Evolutionary conservation across 2,113 vertebrate species (phyloP).

Genomic region (Colistium nudipinnis): DNA sequence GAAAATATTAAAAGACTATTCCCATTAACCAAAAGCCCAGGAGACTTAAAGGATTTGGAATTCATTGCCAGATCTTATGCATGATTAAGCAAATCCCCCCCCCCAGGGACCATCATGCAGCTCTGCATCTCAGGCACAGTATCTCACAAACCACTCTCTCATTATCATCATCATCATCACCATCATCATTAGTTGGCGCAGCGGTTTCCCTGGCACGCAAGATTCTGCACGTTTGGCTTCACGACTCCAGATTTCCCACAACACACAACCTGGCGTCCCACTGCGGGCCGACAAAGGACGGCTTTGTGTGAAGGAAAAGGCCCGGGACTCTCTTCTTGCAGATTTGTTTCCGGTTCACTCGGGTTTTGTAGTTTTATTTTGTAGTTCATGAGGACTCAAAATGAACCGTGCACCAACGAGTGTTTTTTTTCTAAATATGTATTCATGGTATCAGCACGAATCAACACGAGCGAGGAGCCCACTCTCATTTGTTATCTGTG

Average conservation of each 20-base stretch:
- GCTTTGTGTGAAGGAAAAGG: conserved; percentile 56
- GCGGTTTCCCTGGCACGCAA: conserved; percentile 4
- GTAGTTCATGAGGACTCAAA: no score
- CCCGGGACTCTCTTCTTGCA: no score
- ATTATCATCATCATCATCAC: no score
- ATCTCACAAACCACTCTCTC: conserved; percentile 21
- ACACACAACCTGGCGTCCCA: conserved; percentile 48
- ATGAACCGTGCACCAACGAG: not conserved
- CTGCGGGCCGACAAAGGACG: conserved; percentile 63
- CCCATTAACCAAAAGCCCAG: conserved; percentile 56
- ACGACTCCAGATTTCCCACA: conserved; percentile 42
- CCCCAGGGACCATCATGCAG: conserved; percentile 53
- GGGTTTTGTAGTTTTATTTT: no score
- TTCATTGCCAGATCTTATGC: conserved; percentile 72
- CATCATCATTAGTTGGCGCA: conserved; percentile 9
- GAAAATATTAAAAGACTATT: conserved; percentile 64
- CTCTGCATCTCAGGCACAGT: conserved; percentile 42
- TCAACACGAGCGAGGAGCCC: not conserved
- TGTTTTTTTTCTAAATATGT: not conserved
- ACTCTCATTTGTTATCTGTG: conserved; percentile 5
- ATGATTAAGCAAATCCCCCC: conserved; percentile 75
- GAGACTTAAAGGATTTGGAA: conserved; percentile 73
- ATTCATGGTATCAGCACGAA: not conserved
- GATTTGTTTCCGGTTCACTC: conserved; percentile 21
- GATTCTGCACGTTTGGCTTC: conserved; percentile 30